Conservation (phyloP, 1,140 invertebrate genomes). For the Sminthurides bifidus region DNA sequence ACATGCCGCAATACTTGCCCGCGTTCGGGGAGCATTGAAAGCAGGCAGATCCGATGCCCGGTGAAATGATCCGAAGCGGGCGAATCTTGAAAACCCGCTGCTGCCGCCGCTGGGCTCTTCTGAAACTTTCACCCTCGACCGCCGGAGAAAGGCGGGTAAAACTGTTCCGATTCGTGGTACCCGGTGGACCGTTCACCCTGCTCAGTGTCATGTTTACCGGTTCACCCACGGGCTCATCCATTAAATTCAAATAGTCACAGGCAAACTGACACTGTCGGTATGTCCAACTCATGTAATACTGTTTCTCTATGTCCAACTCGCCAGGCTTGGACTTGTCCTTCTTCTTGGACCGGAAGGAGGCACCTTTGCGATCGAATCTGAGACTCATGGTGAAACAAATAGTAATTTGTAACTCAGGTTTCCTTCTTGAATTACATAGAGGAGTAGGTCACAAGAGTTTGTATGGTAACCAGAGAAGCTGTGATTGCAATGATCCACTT, state of each 20-base stretch:
- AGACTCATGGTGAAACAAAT: constrained; percentile 25
- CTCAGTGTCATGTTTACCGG: neutral
- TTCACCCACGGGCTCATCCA: constrained; percentile 2
- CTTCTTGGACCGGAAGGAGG: constrained; percentile 6
- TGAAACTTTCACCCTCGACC: too few relatives aligned
- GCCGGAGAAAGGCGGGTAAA: too few relatives aligned
- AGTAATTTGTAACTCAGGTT: neutral
- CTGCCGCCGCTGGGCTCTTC: too few relatives aligned
- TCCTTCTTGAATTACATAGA: too few relatives aligned
- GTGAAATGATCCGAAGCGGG: neutral
- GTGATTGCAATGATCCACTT: neutral
- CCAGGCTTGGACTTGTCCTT: constrained; percentile 1
- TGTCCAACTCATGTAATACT: constrained; percentile 28
- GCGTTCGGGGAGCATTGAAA: too few relatives aligned
- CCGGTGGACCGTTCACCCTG: too few relatives aligned
- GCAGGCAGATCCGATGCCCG: neutral
- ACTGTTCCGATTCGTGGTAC: neutral
- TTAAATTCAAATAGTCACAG: constrained; percentile 30
- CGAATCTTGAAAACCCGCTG: neutral
- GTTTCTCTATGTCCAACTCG: constrained; percentile 13
- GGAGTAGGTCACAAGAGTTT: neutral
- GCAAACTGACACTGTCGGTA: constrained; percentile 30
- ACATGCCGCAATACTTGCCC: too few relatives aligned
- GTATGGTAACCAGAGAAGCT: neutral
- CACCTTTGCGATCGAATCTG: constrained; percentile 28